Conservation (phyloP, 2,888 invertebrate genomes). For the Oligia strigilis region DNA sequence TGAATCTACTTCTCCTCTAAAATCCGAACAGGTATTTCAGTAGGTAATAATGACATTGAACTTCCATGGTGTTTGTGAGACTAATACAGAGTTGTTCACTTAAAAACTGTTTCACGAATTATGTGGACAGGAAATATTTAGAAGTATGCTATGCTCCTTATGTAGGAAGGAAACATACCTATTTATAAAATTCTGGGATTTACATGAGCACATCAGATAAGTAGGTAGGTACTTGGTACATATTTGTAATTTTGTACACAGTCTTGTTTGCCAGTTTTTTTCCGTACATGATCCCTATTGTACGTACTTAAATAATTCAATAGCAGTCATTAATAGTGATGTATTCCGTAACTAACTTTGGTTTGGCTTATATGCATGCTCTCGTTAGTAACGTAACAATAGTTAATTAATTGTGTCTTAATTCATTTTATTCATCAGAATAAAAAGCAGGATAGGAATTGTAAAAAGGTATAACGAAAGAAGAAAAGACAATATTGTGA, state of each 20-base stretch:
- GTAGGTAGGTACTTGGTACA: too few species aligned
- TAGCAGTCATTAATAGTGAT: neutral
- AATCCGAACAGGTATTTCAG: neutral
- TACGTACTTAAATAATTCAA: neutral
- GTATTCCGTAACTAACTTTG: neutral
- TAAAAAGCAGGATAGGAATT: slow-evolving; percentile 19
- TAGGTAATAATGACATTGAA: neutral
- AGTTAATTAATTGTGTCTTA: neutral
- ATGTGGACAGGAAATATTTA: neutral
- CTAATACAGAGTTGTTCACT: neutral
- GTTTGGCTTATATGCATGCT: neutral
- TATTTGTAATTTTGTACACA: too few species aligned
- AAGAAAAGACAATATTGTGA: slow-evolving; percentile 62
- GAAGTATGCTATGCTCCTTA: neutral
- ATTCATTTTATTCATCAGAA: neutral
- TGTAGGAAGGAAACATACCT: neutral
- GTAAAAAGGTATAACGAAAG: slow-evolving; percentile 36
- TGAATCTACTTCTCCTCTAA: neutral
- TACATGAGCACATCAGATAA: neutral
- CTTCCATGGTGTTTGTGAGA: neutral
- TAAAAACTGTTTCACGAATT: neutral
- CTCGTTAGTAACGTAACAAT: neutral
- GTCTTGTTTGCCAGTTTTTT: too few species aligned
- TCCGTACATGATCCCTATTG: too few species aligned
- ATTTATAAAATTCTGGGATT: neutral